A percentile compares a stretch with the other conserved stretches of the same genome.
Evolutionary conservation across 2,888 invertebrate species (phyloP).

Genomic region (Epinotia bilunana): DNA sequence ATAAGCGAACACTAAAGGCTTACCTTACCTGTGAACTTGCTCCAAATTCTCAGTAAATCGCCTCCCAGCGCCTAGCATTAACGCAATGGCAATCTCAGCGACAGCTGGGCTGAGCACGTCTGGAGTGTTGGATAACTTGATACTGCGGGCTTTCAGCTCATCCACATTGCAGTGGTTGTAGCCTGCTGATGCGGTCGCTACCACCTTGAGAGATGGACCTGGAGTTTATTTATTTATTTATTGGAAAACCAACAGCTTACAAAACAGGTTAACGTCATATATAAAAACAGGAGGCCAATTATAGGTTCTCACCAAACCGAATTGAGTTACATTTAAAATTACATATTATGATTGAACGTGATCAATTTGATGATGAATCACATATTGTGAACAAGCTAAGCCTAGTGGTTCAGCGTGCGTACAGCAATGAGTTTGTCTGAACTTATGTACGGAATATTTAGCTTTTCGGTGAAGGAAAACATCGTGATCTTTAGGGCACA

Average conservation of each 20-base stretch:
- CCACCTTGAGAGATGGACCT: conserved; percentile 89
- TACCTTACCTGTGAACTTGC: conserved; percentile 86
- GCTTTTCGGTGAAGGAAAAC: too few relatives aligned
- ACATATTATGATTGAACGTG: not conserved
- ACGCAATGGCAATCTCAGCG: conserved; percentile 91
- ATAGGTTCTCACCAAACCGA: too few relatives aligned
- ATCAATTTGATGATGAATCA: too few relatives aligned
- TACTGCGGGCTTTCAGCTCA: conserved; percentile 89
- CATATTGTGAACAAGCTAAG: too few relatives aligned
- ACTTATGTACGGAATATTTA: too few relatives aligned
- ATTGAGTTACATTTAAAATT: not conserved
- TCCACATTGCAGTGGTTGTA: conserved; percentile 93
- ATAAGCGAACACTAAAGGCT: not conserved
- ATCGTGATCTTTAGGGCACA: too few relatives aligned
- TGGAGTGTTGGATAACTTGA: conserved; percentile 93
- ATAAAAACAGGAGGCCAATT: too few relatives aligned
- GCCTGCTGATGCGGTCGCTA: conserved; percentile 94
- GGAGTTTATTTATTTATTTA: conserved; percentile 9
- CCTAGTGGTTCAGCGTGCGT: too few relatives aligned
- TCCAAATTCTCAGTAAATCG: conserved; percentile 90
- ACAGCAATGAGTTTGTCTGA: too few relatives aligned
- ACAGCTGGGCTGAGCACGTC: conserved; percentile 90
- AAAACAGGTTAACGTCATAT: too few relatives aligned
- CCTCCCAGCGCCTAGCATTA: conserved; percentile 90
- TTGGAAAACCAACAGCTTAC: too few relatives aligned